A percentile compares a stretch with the other conserved stretches of the same genome.
These are phyloP conservation scores for Scyliorhinus canicula DNA, from an alignment of 2,797 vertebrate species.

Conservation along the genomic window DNA sequence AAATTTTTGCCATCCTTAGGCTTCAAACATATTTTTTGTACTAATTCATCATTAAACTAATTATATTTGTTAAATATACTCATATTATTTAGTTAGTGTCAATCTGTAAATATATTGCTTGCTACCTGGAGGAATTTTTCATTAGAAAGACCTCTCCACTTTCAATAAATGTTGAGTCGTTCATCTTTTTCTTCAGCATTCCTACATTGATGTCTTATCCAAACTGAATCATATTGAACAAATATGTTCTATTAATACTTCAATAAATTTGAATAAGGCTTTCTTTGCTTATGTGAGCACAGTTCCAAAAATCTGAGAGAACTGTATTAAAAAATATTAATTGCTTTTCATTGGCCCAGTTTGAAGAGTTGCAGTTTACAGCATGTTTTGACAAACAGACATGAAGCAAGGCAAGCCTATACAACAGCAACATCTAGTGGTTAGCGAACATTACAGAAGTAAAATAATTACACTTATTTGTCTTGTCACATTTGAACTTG, in stretches of 20 bases:
- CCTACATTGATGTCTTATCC: background rate
- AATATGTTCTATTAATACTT: conserved; percentile 7
- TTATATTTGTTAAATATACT: background rate
- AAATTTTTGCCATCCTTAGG: background rate
- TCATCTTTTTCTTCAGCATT: background rate
- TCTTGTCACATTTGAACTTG: background rate
- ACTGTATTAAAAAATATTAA: background rate
- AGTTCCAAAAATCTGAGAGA: background rate
- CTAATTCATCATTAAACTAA: background rate
- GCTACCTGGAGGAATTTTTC: background rate
- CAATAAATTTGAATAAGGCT: background rate
- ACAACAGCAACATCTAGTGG: conserved; percentile 39
- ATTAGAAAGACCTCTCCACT: background rate
- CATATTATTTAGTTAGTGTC: background rate
- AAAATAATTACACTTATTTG: background rate
- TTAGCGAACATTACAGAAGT: background rate
- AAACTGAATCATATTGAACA: background rate
- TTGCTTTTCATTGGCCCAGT: background rate
- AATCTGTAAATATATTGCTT: background rate
- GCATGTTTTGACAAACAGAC: background rate
- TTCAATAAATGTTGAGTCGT: background rate
- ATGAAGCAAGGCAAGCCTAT: background rate
- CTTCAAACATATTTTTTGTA: background rate
- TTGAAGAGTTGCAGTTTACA: background rate
- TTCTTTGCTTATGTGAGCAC: background rate